A percentile compares a stretch with the other conserved stretches of the same genome.
Conservation (phyloP, 2,797 vertebrate species). For the Sandelia bainsii region DNA sequence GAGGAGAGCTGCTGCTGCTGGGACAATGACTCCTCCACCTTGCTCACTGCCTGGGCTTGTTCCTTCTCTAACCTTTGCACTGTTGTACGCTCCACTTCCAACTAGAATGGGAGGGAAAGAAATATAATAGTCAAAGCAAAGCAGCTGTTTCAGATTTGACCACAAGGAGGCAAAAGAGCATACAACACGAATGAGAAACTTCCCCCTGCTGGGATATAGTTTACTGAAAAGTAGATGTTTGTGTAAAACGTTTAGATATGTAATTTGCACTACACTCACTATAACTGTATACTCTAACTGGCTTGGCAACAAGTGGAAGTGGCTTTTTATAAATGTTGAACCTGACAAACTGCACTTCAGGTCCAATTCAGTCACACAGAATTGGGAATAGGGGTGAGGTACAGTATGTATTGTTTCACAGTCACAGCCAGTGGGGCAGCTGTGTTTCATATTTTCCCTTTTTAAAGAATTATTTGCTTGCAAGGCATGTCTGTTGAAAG, state of each 20-base stretch:
- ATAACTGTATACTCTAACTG: not conserved
- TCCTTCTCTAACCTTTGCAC: constrained; percentile 92
- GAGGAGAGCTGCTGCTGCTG: constrained; percentile 94
- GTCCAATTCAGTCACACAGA: not conserved
- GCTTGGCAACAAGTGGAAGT: not conserved
- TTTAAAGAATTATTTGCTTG: constrained; percentile 30
- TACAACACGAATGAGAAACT: not conserved
- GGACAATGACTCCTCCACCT: constrained; percentile 91
- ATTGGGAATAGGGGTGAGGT: not conserved
- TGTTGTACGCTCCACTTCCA: constrained; percentile 83
- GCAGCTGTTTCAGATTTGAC: constrained; percentile 40
- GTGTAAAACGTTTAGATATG: not conserved
- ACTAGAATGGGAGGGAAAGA: constrained; percentile 57
- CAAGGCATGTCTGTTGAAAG: constrained; percentile 34
- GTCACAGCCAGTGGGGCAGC: not conserved
- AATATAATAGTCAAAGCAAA: not conserved
- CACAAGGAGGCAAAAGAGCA: constrained; percentile 76
- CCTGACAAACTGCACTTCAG: not conserved
- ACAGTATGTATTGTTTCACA: not conserved
- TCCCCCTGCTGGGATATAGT: not conserved
- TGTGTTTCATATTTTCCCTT: constrained; percentile 2
- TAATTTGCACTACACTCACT: not conserved
- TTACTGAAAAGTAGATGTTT: not conserved
- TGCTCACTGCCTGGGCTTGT: constrained; percentile 87
- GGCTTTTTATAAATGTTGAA: not conserved